Base-by-base conservation (phyloP, 1,140 invertebrate genomes). In the Orchesella cincta region DNA sequence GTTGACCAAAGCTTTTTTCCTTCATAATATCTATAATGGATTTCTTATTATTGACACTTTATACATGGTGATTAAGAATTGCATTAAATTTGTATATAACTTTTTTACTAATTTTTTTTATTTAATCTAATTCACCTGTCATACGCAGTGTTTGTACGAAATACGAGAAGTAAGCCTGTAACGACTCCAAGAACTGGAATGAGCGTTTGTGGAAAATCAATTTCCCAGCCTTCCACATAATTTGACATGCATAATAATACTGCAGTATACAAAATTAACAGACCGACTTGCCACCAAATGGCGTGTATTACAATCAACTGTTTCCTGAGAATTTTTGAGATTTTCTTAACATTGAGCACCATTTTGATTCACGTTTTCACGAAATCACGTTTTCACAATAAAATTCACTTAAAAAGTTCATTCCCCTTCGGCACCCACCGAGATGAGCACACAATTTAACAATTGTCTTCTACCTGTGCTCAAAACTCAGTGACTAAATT, bases 21-120 rank as follows among this genome's bases (percentile, higher is more conserved):
- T 51, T 78, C 77, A 34, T 46, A 78, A 46, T 74, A 78, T 51
- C 77, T 77, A 18, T 16, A 57, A 67, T 46, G 39, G 8, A 46
- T 46, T 5, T n/a, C n/a, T n/a, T n/a, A n/a, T n/a, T n/a, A n/a
- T n/a, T n/a, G n/a, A n/a, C n/a, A n/a, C n/a, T n/a, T n/a, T n/a
- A 46, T 46, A 46, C 20, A 46, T 46, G 8, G 20, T 46, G n/a
- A 20, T 46, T 12, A 46, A 20, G 54, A 62, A 14, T 62, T 62
- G n/a, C n/a, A n/a, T n/a, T n/a, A 51, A 12, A 51, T 51, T 51
- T 51, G 12, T 51, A 51, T 51, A 12, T 51, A 12, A 12, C 12
- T 51, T n/a, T 51, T 51, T 14, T 51, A 12, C 46, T 57, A 57
- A 18, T 23, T 57, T n/a, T 23, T 57, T 67, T 12, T 29, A 12